Evolutionary conservation across 2,113 vertebrate genomes (phyloP).

Genomic region (Lepisosteus oculatus): DNA sequence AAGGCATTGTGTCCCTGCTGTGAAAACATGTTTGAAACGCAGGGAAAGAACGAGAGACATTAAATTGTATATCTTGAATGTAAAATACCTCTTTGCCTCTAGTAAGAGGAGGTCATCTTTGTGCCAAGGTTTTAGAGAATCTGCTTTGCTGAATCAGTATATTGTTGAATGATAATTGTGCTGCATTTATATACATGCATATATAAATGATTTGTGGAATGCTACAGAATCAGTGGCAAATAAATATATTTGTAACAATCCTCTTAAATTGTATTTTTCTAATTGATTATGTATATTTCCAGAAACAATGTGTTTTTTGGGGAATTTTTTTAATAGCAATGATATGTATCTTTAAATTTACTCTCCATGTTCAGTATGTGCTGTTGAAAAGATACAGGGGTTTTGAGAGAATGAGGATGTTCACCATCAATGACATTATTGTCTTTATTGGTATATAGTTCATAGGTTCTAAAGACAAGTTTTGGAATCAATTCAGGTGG

Average conservation of each 20-base stretch:
- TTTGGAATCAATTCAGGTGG: too few relatives aligned
- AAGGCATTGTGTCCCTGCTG: slow-evolving; percentile 41
- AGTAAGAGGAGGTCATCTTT: slow-evolving; percentile 56
- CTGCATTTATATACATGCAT: slow-evolving; percentile 62
- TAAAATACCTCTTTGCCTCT: slow-evolving; percentile 56
- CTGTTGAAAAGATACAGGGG: slow-evolving; percentile 41
- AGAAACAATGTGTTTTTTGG: slow-evolving; percentile 55
- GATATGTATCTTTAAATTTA: slow-evolving; percentile 52
- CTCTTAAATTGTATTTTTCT: slow-evolving; percentile 79
- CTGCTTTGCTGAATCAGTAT: slow-evolving; percentile 61
- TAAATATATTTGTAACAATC: slow-evolving; percentile 79
- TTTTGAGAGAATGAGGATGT: too few relatives aligned
- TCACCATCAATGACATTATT: too few relatives aligned
- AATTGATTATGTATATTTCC: slow-evolving; percentile 64
- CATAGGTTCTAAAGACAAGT: too few relatives aligned
- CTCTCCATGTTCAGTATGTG: slow-evolving; percentile 53
- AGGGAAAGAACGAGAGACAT: slow-evolving; percentile 22
- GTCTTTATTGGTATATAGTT: too few relatives aligned
- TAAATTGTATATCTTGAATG: slow-evolving; percentile 60
- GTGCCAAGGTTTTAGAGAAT: slow-evolving; percentile 56
- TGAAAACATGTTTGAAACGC: slow-evolving; percentile 1
- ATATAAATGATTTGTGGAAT: slow-evolving; percentile 67
- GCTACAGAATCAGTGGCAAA: slow-evolving; percentile 69
- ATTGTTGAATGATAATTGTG: slow-evolving; percentile 62
- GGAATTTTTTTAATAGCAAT: slow-evolving; percentile 52